A percentile compares a stretch with the other conserved stretches of the same genome.
Conservation (phyloP, 1,140 invertebrate genomes). For the Chionoecetes opilio region DNA sequence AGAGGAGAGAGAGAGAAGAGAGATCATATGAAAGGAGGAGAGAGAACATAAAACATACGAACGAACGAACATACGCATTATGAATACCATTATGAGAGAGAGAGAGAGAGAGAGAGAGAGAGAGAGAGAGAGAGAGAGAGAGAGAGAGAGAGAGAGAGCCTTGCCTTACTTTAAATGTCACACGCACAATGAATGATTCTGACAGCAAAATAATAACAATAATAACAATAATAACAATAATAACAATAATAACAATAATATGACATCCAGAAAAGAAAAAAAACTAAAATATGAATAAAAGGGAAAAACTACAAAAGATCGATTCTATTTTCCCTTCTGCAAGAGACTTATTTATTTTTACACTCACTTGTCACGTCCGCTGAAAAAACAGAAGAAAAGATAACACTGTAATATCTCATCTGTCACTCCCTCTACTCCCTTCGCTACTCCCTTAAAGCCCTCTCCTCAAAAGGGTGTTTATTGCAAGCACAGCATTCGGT, state of each 20-base stretch:
- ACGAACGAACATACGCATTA: too few relatives aligned
- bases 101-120: too few relatives aligned
- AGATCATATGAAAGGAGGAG: background rate
- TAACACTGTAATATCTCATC: background rate
- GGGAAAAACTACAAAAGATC: too few relatives aligned
- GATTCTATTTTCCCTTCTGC: background rate
- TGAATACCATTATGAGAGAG: too few relatives aligned
- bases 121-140: too few relatives aligned
- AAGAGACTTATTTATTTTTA: background rate
- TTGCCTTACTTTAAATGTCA: too few relatives aligned
- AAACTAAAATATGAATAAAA: background rate
- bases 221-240: too few relatives aligned
- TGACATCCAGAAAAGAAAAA: background rate
- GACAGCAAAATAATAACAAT: too few relatives aligned
- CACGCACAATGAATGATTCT: too few relatives aligned
- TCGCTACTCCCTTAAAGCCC: background rate
- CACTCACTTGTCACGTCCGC: background rate
- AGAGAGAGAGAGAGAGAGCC: too few relatives aligned
- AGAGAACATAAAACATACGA: conserved; percentile 9
- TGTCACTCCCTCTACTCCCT: background rate
- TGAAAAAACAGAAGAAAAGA: background rate
- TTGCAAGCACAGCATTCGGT: too few relatives aligned
- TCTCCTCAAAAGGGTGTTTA: background rate
- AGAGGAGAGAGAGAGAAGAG: background rate
- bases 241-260: too few relatives aligned